Evolutionary conservation across 2,888 invertebrate genomes (phyloP).

Genomic region (Hymenopus coronatus): DNA sequence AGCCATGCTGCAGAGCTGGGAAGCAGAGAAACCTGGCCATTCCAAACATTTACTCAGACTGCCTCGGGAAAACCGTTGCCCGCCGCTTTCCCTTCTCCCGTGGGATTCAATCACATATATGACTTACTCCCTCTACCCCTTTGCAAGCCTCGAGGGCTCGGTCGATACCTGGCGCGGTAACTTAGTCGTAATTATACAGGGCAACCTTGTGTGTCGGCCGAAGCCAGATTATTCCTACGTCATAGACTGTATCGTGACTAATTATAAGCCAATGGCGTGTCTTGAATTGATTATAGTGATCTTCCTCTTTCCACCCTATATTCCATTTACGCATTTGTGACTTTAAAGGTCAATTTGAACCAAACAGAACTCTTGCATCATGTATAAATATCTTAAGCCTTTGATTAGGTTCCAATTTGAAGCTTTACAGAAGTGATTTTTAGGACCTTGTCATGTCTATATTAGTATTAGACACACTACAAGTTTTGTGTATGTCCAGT

Average conservation of each 20-base stretch:
- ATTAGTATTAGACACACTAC: no score
- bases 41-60: neutral
- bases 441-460: no score
- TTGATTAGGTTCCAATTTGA: no score
- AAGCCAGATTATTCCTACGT: neutral
- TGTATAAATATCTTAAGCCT: no score
- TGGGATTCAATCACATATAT: neutral
- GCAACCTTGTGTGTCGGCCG: neutral
- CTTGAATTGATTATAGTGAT: neutral
- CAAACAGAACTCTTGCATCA: no score
- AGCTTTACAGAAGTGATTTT: no score
- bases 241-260: neutral
- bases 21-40: neutral
- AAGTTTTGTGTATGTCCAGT: no score
- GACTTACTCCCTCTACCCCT: neutral
- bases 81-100: neutral
- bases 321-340: neutral
- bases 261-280: neutral
- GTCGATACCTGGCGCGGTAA: neutral
- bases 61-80: neutral
- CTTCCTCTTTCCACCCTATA: neutral
- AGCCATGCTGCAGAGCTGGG: neutral
- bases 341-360: no score
- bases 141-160: neutral
- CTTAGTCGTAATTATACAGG: neutral